phyloP scores from a whole-genome alignment of 1,140 invertebrate species.

The Goniozus legneri region DNA sequence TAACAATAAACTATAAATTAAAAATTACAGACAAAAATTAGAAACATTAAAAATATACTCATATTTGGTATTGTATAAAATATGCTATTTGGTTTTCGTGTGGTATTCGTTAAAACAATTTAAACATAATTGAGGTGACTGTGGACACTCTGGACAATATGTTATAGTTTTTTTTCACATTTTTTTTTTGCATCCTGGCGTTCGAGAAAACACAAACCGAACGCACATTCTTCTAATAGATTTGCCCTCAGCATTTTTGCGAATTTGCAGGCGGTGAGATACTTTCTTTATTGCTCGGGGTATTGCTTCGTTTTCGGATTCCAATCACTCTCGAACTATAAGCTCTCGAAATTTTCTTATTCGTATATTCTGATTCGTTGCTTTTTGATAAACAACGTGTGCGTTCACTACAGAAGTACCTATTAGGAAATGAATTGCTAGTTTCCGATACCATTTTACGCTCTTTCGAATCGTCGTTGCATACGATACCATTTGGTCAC shows the following conservation, averaged over 20 bases:
- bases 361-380: slow-evolving; percentile 1
- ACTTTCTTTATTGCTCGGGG: not conserved
- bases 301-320: not conserved
- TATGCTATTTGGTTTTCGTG: slow-evolving; percentile 5
- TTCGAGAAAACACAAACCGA: not conserved
- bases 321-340: slow-evolving; percentile 1
- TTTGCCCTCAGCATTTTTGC: not conserved
- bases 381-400: slow-evolving; percentile 4
- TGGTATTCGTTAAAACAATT: slow-evolving; percentile 8
- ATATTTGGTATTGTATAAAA: slow-evolving; percentile 3
- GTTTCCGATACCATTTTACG: slow-evolving; percentile 10
- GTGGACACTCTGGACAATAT: slow-evolving; percentile 4
- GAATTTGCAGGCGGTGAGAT: not conserved
- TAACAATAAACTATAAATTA: not conserved
- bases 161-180: slow-evolving; percentile 10
- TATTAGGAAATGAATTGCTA: slow-evolving; percentile 10
- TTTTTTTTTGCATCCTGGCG: slow-evolving; percentile 6
- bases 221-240: not conserved
- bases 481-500: slow-evolving; percentile 11
- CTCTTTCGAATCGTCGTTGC: slow-evolving; percentile 1
- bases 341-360: slow-evolving; percentile 9
- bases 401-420: slow-evolving; percentile 5
- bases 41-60: not conserved
- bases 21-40: too few relatives aligned
- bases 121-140: slow-evolving; percentile 9